Percentiles rank a stretch among this genome's conserved stretches.
These are phyloP conservation scores for Tachina grossa DNA, from an alignment of 2,888 invertebrate species.

Conservation along the genomic window DNA sequence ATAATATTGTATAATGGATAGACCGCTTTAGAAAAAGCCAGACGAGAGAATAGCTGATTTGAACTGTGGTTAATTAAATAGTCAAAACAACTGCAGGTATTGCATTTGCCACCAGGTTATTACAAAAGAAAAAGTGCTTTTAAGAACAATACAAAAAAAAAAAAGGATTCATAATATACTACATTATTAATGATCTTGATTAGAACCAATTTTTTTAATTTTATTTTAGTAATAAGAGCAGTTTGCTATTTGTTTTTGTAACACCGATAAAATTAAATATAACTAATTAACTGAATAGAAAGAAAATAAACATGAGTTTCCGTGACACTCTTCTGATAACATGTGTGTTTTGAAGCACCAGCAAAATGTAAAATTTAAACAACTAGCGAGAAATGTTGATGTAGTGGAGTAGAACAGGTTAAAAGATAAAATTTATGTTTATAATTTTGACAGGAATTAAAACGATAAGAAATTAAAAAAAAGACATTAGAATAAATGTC, in stretches of 20 bases:
- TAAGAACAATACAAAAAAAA: not conserved
- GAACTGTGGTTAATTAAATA: too few species aligned
- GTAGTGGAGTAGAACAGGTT: not conserved
- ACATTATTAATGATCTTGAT: too few species aligned
- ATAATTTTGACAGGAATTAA: not conserved
- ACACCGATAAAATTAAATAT: not conserved
- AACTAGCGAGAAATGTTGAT: slow-evolving; percentile 4
- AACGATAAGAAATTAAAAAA: slow-evolving; percentile 1
- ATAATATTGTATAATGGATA: too few species aligned
- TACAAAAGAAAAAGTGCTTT: too few species aligned
- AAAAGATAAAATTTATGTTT: slow-evolving; percentile 8
- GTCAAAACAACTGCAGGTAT: too few species aligned
- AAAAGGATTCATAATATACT: not conserved
- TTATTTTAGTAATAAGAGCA: too few species aligned
- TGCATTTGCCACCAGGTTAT: too few species aligned
- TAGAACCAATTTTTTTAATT: too few species aligned
- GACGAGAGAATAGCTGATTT: too few species aligned
- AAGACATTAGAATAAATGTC: not conserved
- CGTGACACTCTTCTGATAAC: slow-evolving; percentile 13
- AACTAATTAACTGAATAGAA: not conserved
- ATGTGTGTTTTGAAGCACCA: not conserved
- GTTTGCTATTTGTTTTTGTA: too few species aligned
- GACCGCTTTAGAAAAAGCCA: too few species aligned
- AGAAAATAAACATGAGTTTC: not conserved
- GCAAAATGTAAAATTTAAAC: not conserved